A percentile compares a stretch with the other conserved stretches of the same genome.
Conservation (phyloP, 2,888 invertebrate species). For the Dicyrtoma fusca region DNA sequence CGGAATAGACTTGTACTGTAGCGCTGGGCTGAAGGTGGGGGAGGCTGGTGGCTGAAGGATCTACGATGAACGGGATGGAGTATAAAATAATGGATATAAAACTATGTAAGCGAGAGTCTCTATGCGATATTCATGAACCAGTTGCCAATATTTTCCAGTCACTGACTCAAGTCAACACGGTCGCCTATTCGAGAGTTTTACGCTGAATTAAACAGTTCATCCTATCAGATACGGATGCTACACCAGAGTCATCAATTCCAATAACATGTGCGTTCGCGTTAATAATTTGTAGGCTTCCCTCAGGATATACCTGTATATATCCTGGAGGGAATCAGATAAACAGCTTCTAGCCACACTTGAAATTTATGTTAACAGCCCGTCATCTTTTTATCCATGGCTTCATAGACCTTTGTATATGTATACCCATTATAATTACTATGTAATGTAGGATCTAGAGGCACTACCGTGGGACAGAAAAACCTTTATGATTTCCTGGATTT, state of each 20-base stretch:
- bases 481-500: neutral
- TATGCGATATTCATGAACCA: slow-evolving; percentile 12
- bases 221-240: neutral
- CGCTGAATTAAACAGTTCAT: slow-evolving; percentile 8
- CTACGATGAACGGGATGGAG: neutral
- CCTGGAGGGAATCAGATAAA: too few relatives aligned
- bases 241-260: neutral
- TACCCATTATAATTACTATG: too few relatives aligned
- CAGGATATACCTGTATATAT: too few relatives aligned
- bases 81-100: neutral
- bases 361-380: too few relatives aligned
- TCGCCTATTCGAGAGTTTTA: slow-evolving; percentile 2
- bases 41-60: neutral
- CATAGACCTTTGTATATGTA: too few relatives aligned
- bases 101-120: neutral
- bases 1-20: neutral
- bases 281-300: neutral
- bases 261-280: slow-evolving; percentile 1
- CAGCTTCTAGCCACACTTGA: too few relatives aligned
- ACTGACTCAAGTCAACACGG: slow-evolving; percentile 16
- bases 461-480: too few relatives aligned
- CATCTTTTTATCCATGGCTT: too few relatives aligned
- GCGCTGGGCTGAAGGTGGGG: neutral
- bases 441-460: too few relatives aligned
- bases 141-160: slow-evolving; percentile 14